Evolutionary conservation across 1,140 invertebrate genomes (phyloP), one percentile per base, ranked within the genome.

Genomic region (Drosophila pectinifera): DNA sequence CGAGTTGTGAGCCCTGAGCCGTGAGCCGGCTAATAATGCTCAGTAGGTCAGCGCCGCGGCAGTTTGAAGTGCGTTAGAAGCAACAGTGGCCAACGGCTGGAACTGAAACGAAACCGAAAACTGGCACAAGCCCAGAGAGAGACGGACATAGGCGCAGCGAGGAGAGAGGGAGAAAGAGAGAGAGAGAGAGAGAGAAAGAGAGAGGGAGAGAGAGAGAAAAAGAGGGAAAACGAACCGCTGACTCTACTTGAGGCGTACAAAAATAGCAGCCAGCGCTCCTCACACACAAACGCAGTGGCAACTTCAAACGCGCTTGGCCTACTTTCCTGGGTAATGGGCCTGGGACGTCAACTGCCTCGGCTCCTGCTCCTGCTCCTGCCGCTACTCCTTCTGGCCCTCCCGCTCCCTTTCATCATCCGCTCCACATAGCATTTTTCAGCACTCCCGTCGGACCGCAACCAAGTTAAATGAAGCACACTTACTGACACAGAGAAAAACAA

Each of bases 241-340:
- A 63, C 59, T 49, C 72, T 83, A 83, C 65, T 88, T 82, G 79
- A 39, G 70, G 78, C 65, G 55, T 70, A 62, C 73, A 73, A 89
- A 88, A 88, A 88, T 89, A 88, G 80, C 75, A 72, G 51, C 10
- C 59, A 61, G 39, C 42, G 28, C 28, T 31, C 28, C 28, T 55
- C 43, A 59, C 46, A 57, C 70, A 80, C 14, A 67, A 41, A 81
- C 74, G 61, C 82, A 78, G 53, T 79, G 83, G 70, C 78, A 86
- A 88, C 84, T 88, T 88, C 83, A 89, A 88, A 83, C 83, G 83
- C 83, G 84, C 84, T 89, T 88, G 84, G 83, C 84, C 83, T 89
- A 88, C 75, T 79, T 88, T 69, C 48, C 59, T 43, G 59, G 64
- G 72, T 80, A 88, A 83, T 83, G 83, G 83, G 49, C 64, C 76